phyloP scores from a whole-genome alignment of 2,888 invertebrate genomes.

The Dynastes hyllus region DNA sequence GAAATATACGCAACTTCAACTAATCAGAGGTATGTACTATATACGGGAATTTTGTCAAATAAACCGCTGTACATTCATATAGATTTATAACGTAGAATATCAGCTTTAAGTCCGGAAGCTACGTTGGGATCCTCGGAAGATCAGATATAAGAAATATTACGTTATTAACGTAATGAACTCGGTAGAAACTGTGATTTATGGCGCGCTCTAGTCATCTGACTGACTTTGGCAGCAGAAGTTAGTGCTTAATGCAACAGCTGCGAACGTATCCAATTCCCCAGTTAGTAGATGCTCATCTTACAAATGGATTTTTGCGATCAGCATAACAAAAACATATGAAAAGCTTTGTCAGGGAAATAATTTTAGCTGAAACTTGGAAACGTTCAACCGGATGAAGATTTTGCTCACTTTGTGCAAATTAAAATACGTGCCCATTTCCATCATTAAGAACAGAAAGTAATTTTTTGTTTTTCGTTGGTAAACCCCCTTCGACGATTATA shows the following conservation, averaged over 20 bases:
- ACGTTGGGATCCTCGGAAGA: conserved; percentile 30
- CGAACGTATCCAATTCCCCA: conserved; percentile 24
- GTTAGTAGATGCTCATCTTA: conserved; percentile 38
- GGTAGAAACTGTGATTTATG: conserved; percentile 59
- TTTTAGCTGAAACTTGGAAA: too few relatives aligned
- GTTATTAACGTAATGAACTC: conserved; percentile 61
- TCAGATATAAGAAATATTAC: conserved; percentile 57
- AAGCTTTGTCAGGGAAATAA: too few relatives aligned
- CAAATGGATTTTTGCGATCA: conserved; percentile 48
- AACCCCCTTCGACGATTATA: too few relatives aligned
- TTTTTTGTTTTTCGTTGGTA: too few relatives aligned
- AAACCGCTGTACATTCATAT: conserved; percentile 10
- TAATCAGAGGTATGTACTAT: conserved; percentile 23
- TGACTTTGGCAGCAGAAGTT: conserved; percentile 56
- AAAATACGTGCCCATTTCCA: too few relatives aligned
- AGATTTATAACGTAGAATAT: conserved; percentile 41
- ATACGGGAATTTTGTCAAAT: conserved; percentile 5
- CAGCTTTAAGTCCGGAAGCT: conserved; percentile 39
- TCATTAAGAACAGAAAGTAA: too few relatives aligned
- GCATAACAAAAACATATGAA: conserved; percentile 2
- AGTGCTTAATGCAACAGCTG: conserved; percentile 36
- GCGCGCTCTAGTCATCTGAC: conserved; percentile 58
- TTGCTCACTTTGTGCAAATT: too few relatives aligned
- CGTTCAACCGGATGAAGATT: too few relatives aligned
- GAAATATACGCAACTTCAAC: neutral